Percentiles rank a stretch among this genome's conserved stretches.
These are phyloP conservation scores for Galemys pyrenaicus DNA, from an alignment of 2,113 vertebrate species.

Conservation along the genomic window DNA sequence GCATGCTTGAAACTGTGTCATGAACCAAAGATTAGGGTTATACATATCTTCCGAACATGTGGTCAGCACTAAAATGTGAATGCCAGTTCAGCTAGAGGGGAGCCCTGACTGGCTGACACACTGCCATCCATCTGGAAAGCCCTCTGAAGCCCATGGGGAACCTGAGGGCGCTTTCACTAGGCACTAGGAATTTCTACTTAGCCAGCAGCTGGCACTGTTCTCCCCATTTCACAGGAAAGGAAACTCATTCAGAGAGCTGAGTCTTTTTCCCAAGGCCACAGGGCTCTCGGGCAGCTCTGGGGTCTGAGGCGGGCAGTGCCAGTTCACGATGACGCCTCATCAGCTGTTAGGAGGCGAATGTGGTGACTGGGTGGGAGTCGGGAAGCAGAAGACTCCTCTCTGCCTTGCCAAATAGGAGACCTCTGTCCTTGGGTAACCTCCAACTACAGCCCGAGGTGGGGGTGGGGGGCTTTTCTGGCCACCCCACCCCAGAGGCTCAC, in stretches of 20 bases:
- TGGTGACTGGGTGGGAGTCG: not conserved
- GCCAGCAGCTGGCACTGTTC: not conserved
- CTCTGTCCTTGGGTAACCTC: constrained; percentile 4
- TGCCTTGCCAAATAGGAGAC: not conserved
- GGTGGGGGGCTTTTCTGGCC: not conserved
- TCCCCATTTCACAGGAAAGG: not conserved
- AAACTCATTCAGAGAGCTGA: constrained; percentile 4
- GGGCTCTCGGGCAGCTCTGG: not conserved
- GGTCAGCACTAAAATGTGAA: not conserved
- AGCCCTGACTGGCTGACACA: not conserved
- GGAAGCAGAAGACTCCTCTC: constrained; percentile 22
- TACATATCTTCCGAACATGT: not conserved
- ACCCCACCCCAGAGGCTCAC: not conserved
- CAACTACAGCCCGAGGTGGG: not conserved
- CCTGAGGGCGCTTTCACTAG: not conserved
- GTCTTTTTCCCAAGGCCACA: not conserved
- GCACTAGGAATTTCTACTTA: not conserved
- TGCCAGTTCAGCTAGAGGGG: not conserved
- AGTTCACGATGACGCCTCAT: not conserved
- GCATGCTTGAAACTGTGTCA: not conserved
- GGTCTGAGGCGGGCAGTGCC: not conserved
- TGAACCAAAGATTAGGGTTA: not conserved
- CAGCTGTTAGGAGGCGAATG: not conserved
- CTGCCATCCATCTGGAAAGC: not conserved
- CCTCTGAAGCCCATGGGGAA: not conserved